These are phyloP conservation scores for Ptiloglossa arizonensis DNA, from an alignment of 1,140 invertebrate species.

Conservation along the genomic window DNA sequence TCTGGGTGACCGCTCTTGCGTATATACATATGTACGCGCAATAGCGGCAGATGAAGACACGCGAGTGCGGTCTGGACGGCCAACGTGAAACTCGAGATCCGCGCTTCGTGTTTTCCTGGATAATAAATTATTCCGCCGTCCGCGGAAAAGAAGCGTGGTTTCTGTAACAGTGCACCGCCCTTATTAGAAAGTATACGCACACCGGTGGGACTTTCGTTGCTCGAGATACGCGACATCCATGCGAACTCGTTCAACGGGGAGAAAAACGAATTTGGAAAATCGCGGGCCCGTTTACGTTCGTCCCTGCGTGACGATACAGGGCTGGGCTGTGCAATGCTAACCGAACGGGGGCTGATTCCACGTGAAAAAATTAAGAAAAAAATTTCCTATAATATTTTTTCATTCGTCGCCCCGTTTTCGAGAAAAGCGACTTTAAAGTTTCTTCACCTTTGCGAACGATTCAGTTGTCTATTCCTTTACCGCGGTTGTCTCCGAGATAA, in stretches of 20 bases:
- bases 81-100: slow-evolving; percentile 43
- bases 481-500: too few species aligned
- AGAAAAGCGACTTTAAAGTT: too few species aligned
- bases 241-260: not conserved
- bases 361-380: too few species aligned
- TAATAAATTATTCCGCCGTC: slow-evolving; percentile 40
- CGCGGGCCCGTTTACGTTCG: too few species aligned
- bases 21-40: not conserved
- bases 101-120: slow-evolving; percentile 41
- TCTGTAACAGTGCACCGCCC: slow-evolving; percentile 12
- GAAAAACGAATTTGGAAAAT: not conserved
- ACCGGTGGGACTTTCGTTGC: not conserved
- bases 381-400: too few species aligned
- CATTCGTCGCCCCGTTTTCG: too few species aligned
- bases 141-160: not conserved
- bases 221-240: not conserved
- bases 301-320: too few species aligned
- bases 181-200: slow-evolving; percentile 5
- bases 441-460: too few species aligned
- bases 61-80: slow-evolving; percentile 40
- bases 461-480: too few species aligned
- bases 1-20: slow-evolving; percentile 25
- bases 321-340: too few species aligned
- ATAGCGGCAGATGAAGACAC: slow-evolving; percentile 45
- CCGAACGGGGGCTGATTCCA: too few species aligned